Base-by-base conservation (phyloP, 1,140 invertebrate genomes). In the Drosophila insularis region DNA sequence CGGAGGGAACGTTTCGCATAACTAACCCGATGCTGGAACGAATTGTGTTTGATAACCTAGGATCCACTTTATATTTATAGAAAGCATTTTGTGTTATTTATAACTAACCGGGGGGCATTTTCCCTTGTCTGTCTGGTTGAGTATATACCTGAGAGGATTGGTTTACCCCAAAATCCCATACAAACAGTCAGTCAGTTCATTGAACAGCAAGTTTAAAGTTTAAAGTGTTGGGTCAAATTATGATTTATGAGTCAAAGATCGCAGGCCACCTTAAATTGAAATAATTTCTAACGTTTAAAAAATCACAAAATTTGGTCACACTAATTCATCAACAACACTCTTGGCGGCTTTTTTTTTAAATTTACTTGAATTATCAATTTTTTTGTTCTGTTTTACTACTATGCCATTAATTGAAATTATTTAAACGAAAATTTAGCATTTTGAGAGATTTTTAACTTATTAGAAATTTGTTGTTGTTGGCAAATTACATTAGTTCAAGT, bases 151-250 rank as follows among this genome's bases (percentile, higher is more conserved):
- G 21, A 27, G 46, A 54, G 69, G 63, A 76, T 64, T 70, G 23
- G 10, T 65, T 66, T 19, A 35, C 7, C n/a, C 37, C 13, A 63
- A 61, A 67, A 40, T 8, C 43, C 27, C 27, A 27, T 27, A 27
- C 27, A 27, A 27, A 5, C 17, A 14, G 62, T 53, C 56, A 67
- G 59, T 54, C 63, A 79, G 82, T 87, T 86, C 81, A 86, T 68
- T 75, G 82, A 71, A 78, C 82, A 81, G 43, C 37, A 3, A 7
- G 37, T n/a, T n/a, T n/a, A 14, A 35, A 67, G 68, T 60, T 66
- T 39, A 68, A 69, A 74, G 37, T 62, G 67, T 35, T 27, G 27
- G 27, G 27, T 39, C 6, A 43, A 55, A 66, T 60, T 43, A 56
- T 59, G 55, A 60, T 60, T 65, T 74, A 62, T 53, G 39, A 23